Percentiles rank a stretch among this genome's conserved stretches.
Conservation (phyloP, 2,113 vertebrate species). For the Anarrhichthys ocellatus region DNA sequence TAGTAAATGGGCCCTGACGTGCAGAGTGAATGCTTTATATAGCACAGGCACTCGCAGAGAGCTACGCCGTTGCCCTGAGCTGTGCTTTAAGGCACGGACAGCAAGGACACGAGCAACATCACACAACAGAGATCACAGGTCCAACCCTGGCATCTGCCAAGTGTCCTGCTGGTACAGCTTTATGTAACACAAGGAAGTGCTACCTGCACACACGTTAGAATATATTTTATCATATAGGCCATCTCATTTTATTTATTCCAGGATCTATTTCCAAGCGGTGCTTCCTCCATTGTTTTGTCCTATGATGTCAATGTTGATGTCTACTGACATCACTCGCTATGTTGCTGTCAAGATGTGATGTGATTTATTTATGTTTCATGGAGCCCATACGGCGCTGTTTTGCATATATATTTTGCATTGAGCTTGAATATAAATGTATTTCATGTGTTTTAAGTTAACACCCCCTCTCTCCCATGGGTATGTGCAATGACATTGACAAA, state of each 20-base stretch:
- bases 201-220: not conserved
- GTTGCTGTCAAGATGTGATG: not conserved
- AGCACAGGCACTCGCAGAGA: conserved; percentile 37
- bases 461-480: not conserved
- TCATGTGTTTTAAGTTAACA: not conserved
- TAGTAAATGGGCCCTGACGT: conserved; percentile 63
- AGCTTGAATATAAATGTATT: not conserved
- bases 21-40: conserved; percentile 57
- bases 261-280: not conserved
- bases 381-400: not conserved
- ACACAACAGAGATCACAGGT: conserved; percentile 32
- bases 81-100: conserved; percentile 33
- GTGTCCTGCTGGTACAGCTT: not conserved
- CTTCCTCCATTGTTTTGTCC: not conserved
- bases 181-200: not conserved
- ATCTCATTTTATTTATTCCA: not conserved
- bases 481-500: not conserved
- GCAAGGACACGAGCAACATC: conserved; percentile 30
- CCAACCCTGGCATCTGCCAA: conserved; percentile 8
- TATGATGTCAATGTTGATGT: not conserved
- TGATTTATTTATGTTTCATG: not conserved
- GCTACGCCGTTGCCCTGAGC: conserved; percentile 7
- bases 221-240: not conserved
- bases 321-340: not conserved
- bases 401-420: not conserved